Evolutionary conservation across 2,113 vertebrate species (phyloP), one percentile per base, ranked within the genome.

Genomic region (Sardina pilchardus): DNA sequence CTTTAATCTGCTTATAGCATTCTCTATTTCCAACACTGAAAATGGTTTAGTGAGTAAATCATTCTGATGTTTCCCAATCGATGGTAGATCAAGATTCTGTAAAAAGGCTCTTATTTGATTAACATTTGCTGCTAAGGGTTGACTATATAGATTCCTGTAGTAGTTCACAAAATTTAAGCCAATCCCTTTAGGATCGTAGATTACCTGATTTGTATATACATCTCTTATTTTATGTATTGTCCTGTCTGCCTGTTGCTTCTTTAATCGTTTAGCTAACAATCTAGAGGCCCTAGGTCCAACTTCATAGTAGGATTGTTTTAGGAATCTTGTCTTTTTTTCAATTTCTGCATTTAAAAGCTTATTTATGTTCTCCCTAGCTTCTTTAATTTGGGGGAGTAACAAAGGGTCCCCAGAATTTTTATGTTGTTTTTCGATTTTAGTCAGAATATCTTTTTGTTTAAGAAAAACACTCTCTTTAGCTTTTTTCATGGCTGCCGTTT

Each of bases 1-100:
- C n/a, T 85, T 85, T 80, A 88, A 19, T 63, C 48, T 81, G 10
- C 44, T 47, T 2, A 88, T 63, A 14, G 81, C 81, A 83, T 83
- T 85, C 24, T 80, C n/a, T 44, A 83, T 45, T 59, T 88, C 84
- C n/a, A 26, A 17, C 14, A 14, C 42, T 1, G 45, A 81, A 9
- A 88, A n/a, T n/a, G n/a, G n/a, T 88, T 30, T 47, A 43, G 63
- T 48, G 6, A 16, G n/a, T n/a, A n/a, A 30, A 4, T 81, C 42
- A 63, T 85, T 88, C 44, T 85, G 87, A 12, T 12, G 19, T 19
- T 34, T 21, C 16, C 43, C 59, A 30, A 86, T 82, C 7, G n/a
- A 36, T 34, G 85, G 85, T n/a, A 86, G 21, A 16, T 59, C 71
- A 14, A 83, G 21, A 26, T 39, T 81, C 30, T 88, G 30, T 39